phyloP scores from a whole-genome alignment of 1,140 invertebrate genomes.

The Mercenaria mercenaria region DNA sequence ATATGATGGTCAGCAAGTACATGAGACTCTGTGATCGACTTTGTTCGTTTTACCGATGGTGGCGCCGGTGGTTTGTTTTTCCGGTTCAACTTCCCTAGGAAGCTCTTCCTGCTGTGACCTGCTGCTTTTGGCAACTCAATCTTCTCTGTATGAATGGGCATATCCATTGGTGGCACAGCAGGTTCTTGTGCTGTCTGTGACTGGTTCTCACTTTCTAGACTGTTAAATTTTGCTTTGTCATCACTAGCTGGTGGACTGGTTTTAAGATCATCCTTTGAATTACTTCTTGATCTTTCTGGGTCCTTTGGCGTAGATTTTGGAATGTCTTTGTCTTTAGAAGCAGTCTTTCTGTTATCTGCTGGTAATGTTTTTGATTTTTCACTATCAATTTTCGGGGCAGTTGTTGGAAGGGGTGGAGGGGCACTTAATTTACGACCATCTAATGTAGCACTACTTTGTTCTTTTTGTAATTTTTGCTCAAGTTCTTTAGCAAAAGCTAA shows the following conservation, averaged over 20 bases:
- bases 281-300: slow-evolving; percentile 7
- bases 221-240: slow-evolving; percentile 45
- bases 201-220: slow-evolving; percentile 48
- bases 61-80: slow-evolving; percentile 79
- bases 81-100: slow-evolving; percentile 81
- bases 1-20: slow-evolving; percentile 69
- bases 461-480: slow-evolving; percentile 74
- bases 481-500: slow-evolving; percentile 78
- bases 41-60: slow-evolving; percentile 79
- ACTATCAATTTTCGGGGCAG: slow-evolving; percentile 13
- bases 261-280: slow-evolving; percentile 55
- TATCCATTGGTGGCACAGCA: slow-evolving; percentile 18
- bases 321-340: slow-evolving; percentile 37
- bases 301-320: slow-evolving; percentile 22
- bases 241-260: slow-evolving; percentile 16
- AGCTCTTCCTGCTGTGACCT: slow-evolving; percentile 74
- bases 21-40: slow-evolving; percentile 80
- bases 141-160: slow-evolving; percentile 71
- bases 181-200: slow-evolving; percentile 2
- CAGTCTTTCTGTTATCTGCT: slow-evolving; percentile 1
- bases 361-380: slow-evolving; percentile 51
- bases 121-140: slow-evolving; percentile 80
- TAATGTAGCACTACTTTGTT: slow-evolving; percentile 25
- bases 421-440: slow-evolving; percentile 46
- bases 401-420: slow-evolving; percentile 37